phyloP scores from a whole-genome alignment of 2,113 vertebrate species.

The Himantopus leucocephalus region DNA sequence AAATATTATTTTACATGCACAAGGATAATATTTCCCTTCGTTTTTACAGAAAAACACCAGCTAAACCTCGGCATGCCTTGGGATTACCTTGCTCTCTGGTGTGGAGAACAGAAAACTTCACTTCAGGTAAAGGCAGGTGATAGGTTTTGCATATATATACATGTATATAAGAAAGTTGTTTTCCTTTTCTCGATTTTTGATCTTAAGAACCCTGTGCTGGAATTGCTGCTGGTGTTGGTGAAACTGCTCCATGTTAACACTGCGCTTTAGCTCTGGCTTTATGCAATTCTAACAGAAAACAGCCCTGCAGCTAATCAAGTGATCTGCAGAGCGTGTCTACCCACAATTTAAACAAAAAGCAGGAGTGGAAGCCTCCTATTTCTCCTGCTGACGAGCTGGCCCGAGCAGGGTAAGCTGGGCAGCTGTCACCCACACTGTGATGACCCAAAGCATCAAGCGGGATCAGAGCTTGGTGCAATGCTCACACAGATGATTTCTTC shows the following conservation, averaged over 20 bases:
- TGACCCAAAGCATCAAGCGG: fast-evolving
- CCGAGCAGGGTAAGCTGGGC: fast-evolving
- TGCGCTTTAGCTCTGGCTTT: background rate
- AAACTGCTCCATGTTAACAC: background rate
- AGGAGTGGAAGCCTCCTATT: background rate
- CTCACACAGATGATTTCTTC: background rate
- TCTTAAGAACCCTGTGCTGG: background rate
- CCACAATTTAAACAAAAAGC: background rate
- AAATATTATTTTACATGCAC: background rate
- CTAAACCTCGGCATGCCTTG: background rate
- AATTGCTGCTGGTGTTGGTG: background rate
- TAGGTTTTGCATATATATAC: background rate
- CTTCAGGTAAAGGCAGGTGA: background rate
- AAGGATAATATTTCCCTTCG: background rate
- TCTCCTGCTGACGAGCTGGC: background rate
- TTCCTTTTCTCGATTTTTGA: background rate
- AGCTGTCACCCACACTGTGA: fast-evolving
- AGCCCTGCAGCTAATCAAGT: background rate
- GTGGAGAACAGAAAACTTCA: background rate
- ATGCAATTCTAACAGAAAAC: background rate
- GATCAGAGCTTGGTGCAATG: background rate
- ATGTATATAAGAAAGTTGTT: background rate
- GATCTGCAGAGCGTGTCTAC: background rate
- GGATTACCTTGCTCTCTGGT: background rate
- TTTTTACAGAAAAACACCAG: background rate